Conservation (phyloP, 2,797 vertebrate genomes). For the Australoheros facetus region DNA sequence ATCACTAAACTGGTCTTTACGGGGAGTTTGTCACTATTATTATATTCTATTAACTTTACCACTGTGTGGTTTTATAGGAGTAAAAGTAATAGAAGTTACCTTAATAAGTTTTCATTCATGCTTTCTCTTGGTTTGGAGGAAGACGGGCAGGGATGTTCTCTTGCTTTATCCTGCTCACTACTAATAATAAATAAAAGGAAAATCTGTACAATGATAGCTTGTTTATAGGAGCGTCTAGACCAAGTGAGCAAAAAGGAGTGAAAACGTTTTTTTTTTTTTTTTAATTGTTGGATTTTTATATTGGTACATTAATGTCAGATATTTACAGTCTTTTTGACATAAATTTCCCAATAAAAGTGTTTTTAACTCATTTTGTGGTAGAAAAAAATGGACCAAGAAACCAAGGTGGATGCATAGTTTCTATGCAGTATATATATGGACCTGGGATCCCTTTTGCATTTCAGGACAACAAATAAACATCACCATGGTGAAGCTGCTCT, state of each 20-base stretch:
- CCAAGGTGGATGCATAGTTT: constrained; percentile 20
- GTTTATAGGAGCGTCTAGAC: background rate
- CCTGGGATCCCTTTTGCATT: constrained; percentile 34
- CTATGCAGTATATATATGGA: constrained; percentile 20
- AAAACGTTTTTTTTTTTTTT: background rate
- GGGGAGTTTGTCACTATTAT: background rate
- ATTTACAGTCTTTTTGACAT: constrained; percentile 3
- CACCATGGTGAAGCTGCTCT: constrained; percentile 49
- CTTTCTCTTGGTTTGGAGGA: constrained; percentile 58
- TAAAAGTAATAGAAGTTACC: background rate
- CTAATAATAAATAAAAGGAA: background rate
- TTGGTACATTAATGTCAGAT: constrained; percentile 21
- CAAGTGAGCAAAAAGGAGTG: background rate
- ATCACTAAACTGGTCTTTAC: constrained; percentile 29
- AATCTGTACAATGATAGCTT: background rate
- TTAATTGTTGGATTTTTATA: constrained; percentile 13
- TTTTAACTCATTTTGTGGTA: constrained; percentile 21
- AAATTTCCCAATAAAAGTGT: constrained; percentile 24
- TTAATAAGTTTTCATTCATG: background rate
- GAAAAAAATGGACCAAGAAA: background rate
- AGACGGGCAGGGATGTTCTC: constrained; percentile 25
- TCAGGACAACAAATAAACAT: constrained; percentile 62
- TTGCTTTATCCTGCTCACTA: no score
- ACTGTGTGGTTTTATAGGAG: background rate
- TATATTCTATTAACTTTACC: background rate